Percentiles rank a stretch among this genome's conserved stretches.
Evolutionary conservation across 2,113 vertebrate genomes (phyloP).

Genomic region (Thinocorus orbignyianus): DNA sequence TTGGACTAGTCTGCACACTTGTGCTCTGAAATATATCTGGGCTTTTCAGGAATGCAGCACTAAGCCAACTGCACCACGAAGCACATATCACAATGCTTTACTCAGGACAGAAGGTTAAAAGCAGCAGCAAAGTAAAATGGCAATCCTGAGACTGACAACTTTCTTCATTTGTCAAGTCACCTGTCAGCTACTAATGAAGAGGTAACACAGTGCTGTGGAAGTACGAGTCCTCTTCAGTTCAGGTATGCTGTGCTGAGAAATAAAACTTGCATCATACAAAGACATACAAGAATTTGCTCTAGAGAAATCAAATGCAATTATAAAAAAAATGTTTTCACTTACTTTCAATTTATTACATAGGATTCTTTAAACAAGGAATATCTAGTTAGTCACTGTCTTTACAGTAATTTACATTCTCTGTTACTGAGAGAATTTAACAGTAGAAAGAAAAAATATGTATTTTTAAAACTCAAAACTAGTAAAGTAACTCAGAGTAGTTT

Average conservation of each 20-base stretch:
- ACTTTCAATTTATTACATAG: background rate
- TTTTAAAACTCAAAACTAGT: background rate
- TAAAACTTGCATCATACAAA: background rate
- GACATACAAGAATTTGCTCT: background rate
- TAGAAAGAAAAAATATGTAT: background rate
- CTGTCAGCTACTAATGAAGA: background rate
- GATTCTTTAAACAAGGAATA: background rate
- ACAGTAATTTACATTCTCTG: background rate
- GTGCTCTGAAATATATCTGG: background rate
- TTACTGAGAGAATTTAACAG: background rate
- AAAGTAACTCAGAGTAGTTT: background rate
- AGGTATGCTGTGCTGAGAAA: background rate
- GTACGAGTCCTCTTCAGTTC: background rate
- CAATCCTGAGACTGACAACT: background rate
- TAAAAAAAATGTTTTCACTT: background rate
- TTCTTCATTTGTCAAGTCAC: background rate
- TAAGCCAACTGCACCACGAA: background rate
- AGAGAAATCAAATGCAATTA: background rate
- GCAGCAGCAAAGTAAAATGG: background rate
- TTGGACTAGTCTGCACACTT: background rate
- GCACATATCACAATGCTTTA: background rate
- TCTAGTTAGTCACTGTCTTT: background rate
- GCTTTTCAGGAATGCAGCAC: background rate
- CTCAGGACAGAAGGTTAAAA: background rate
- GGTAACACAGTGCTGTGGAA: background rate